These are phyloP conservation scores for Pachycephus smyrnensis DNA, from an alignment of 2,888 invertebrate species.

Conservation along the genomic window DNA sequence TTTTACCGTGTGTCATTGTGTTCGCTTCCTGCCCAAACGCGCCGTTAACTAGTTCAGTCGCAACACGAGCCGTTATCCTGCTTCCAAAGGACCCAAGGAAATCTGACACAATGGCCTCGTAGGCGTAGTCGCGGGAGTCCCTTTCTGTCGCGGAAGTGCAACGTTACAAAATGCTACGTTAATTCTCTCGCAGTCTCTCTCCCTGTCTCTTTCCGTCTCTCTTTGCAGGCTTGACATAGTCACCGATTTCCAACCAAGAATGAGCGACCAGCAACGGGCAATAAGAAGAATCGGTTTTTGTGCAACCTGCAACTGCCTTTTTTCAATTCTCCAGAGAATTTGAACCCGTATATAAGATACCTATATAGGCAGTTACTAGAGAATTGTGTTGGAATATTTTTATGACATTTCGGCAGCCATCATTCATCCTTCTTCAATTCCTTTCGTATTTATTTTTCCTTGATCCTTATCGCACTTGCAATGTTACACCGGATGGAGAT, in stretches of 20 bases:
- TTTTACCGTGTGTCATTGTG: slow-evolving; percentile 49
- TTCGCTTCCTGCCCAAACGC: slow-evolving; percentile 42
- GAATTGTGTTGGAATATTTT: background rate
- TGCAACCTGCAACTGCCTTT: background rate
- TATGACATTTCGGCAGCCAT: background rate
- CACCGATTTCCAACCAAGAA: background rate
- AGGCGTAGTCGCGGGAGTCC: slow-evolving; percentile 28
- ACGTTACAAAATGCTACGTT: slow-evolving; percentile 36
- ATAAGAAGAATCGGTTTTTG: background rate
- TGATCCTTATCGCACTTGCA: background rate
- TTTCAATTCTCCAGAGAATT: background rate
- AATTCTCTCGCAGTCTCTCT: background rate
- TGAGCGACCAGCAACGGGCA: background rate
- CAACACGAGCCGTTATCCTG: slow-evolving; percentile 31
- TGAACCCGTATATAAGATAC: background rate
- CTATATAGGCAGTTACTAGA: background rate
- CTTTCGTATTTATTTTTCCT: background rate
- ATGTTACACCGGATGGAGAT: slow-evolving; percentile 3
- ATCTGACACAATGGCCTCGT: slow-evolving; percentile 47
- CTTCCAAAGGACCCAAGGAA: slow-evolving; percentile 38
- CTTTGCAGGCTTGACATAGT: background rate
- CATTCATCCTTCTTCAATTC: background rate
- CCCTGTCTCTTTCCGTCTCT: background rate
- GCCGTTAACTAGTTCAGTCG: slow-evolving; percentile 17
- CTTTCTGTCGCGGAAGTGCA: slow-evolving; percentile 47